Conservation (phyloP, 2,113 vertebrate species). For the Carassius carassius region DNA sequence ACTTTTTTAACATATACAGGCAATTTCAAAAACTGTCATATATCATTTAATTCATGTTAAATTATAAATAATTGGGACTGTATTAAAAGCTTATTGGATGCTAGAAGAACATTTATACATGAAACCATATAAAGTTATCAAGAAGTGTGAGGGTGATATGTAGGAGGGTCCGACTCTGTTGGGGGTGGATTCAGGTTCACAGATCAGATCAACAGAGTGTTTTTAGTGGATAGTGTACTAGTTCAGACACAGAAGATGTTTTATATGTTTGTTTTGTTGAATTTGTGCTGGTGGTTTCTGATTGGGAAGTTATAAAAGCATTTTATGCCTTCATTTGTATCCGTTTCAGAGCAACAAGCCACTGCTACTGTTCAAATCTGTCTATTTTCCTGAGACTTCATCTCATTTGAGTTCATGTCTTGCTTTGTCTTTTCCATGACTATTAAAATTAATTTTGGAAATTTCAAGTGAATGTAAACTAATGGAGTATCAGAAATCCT, state of each 20-base stretch:
- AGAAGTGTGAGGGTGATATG: too few relatives aligned
- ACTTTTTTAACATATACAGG: not conserved
- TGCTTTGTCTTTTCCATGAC: not conserved
- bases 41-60: not conserved
- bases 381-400: not conserved
- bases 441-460: not conserved
- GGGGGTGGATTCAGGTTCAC: not conserved
- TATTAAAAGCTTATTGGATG: not conserved
- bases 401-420: not conserved
- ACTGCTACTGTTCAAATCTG: not conserved
- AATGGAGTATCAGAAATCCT: not conserved
- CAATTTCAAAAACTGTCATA: not conserved
- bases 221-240: not conserved
- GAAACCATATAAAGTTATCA: too few relatives aligned
- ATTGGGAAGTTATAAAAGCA: not conserved
- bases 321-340: not conserved
- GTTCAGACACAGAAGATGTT: not conserved
- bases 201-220: not conserved
- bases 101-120: not conserved
- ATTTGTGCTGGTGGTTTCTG: not conserved
- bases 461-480: not conserved
- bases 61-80: too few relatives aligned
- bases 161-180: not conserved
- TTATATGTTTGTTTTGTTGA: not conserved
- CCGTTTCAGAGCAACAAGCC: not conserved